Percentiles rank a stretch among this genome's conserved stretches.
phyloP scores from a whole-genome alignment of 2,797 vertebrate species.

The Sebastes hubbsi region DNA sequence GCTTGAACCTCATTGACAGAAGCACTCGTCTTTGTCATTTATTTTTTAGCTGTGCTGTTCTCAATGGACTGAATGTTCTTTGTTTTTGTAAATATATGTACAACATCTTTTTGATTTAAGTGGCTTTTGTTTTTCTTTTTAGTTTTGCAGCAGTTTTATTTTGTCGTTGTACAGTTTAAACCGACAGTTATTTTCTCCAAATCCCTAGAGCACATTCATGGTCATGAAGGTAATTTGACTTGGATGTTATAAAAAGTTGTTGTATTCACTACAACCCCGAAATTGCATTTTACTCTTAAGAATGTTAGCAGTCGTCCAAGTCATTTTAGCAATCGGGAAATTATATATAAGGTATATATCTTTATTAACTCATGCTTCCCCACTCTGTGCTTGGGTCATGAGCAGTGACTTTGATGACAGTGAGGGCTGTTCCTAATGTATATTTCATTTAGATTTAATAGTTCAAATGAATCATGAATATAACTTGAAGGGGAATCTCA shows the following conservation, averaged over 20 bases:
- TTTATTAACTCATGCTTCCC: constrained; percentile 61
- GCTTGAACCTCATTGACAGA: constrained; percentile 66
- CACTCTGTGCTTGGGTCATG: constrained; percentile 62
- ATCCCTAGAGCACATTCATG: constrained; percentile 61
- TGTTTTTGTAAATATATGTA: constrained; percentile 77
- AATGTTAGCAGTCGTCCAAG: constrained; percentile 68
- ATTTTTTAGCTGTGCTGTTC: constrained; percentile 70
- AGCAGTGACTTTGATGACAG: constrained; percentile 52
- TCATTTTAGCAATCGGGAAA: constrained; percentile 68
- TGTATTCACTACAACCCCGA: constrained; percentile 62
- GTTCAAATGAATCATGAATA: constrained; percentile 50
- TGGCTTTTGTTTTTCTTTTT: constrained; percentile 45
- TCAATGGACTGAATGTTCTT: constrained; percentile 68
- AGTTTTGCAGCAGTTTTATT: constrained; percentile 55
- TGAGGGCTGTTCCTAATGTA: constrained; percentile 72
- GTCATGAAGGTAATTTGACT: constrained; percentile 57
- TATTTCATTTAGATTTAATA: constrained; percentile 73
- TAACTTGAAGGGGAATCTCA: constrained; percentile 54
- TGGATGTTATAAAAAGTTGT: constrained; percentile 60
- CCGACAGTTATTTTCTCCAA: constrained; percentile 43
- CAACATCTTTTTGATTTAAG: constrained; percentile 70
- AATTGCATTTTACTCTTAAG: constrained; percentile 65
- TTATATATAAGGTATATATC: constrained; percentile 73
- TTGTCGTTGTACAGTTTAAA: constrained; percentile 77
- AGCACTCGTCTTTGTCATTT: constrained; percentile 55